A percentile compares a stretch with the other conserved stretches of the same genome.
These are phyloP conservation scores for Corythaixoides concolor DNA, from an alignment of 2,113 vertebrate genomes.

Conservation along the genomic window DNA sequence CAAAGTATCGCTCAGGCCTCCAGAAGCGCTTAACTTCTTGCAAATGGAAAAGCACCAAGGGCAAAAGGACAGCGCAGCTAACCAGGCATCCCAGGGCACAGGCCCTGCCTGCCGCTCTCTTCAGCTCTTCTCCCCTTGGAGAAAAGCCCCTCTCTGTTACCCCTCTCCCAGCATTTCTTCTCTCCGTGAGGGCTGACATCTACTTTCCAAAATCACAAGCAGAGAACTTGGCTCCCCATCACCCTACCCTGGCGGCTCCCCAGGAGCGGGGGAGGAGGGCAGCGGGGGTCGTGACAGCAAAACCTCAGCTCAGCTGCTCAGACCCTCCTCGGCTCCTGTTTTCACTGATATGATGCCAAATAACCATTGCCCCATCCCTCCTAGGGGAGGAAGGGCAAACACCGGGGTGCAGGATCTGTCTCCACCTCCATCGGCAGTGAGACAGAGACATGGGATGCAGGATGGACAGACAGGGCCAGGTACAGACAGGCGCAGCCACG, in stretches of 20 bases:
- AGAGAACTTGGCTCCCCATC: not conserved
- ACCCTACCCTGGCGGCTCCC: not conserved
- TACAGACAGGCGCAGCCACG: not conserved
- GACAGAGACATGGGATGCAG: not conserved
- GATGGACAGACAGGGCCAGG: not conserved
- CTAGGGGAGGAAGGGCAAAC: not conserved
- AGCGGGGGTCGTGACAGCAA: not conserved
- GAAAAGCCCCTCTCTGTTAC: not conserved
- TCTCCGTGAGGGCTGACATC: not conserved
- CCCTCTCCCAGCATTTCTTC: not conserved
- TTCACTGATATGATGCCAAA: not conserved
- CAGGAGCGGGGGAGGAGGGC: not conserved
- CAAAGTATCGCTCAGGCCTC: not conserved
- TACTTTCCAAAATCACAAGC: not conserved
- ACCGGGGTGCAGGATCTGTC: not conserved
- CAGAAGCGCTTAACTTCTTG: not conserved
- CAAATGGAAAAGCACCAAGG: not conserved
- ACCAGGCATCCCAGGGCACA: rapidly evolving
- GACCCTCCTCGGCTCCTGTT: not conserved
- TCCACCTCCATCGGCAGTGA: not conserved
- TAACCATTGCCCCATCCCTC: not conserved
- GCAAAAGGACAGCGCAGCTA: slow-evolving; percentile 11
- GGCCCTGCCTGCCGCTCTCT: not conserved
- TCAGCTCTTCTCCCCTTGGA: not conserved
- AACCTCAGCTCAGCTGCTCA: not conserved